phyloP scores from a whole-genome alignment of 2,797 vertebrate species.

The Xenops minutus region DNA sequence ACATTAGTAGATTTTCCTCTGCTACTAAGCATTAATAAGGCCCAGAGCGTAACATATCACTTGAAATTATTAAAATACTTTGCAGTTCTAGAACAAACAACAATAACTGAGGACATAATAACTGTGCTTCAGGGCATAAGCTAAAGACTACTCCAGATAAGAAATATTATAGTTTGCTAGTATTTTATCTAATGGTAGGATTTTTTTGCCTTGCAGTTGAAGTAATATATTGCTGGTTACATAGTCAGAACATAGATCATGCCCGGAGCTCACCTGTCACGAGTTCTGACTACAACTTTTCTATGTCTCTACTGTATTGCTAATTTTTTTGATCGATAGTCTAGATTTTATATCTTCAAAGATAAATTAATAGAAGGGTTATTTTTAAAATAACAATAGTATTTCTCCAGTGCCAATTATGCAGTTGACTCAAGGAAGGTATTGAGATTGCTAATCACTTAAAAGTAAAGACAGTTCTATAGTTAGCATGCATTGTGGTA shows the following conservation, averaged over 20 bases:
- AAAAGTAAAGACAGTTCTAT: not conserved
- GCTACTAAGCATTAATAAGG: not conserved
- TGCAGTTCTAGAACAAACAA: not conserved
- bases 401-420: not conserved
- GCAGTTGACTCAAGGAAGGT: not conserved
- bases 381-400: not conserved
- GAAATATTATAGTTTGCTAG: not conserved
- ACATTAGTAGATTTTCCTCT: not conserved
- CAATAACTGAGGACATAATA: not conserved
- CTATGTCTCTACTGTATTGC: not conserved
- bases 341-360: not conserved
- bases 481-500: not conserved
- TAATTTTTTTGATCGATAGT: not conserved
- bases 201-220: not conserved
- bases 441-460: not conserved
- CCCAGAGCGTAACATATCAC: not conserved
- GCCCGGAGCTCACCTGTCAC: not conserved
- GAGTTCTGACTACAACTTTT: not conserved
- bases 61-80: not conserved
- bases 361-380: not conserved
- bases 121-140: not conserved
- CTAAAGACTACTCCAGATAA: not conserved
- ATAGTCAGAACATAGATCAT: rapidly evolving
- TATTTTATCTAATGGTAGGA: not conserved
- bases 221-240: not conserved